phyloP scores from a whole-genome alignment of 2,888 invertebrate genomes.

The Sesia bembeciformis region DNA sequence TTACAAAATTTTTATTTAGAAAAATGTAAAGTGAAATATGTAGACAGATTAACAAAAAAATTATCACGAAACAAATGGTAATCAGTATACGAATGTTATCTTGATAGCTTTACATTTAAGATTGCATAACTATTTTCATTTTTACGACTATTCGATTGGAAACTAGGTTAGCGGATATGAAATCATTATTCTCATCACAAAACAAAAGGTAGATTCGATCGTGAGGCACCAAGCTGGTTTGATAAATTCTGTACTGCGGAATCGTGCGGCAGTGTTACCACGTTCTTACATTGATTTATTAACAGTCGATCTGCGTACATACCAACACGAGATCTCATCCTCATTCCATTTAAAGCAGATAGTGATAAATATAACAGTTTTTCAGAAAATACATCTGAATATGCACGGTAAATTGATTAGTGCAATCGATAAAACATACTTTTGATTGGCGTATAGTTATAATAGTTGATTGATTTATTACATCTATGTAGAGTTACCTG shows the following conservation, averaged over 20 bases:
- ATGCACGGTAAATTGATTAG: neutral
- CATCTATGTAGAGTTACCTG: neutral
- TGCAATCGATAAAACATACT: neutral
- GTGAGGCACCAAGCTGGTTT: constrained; percentile 72
- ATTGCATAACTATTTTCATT: neutral
- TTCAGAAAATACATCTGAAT: constrained; percentile 6
- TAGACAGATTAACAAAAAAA: no score
- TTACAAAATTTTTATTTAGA: no score
- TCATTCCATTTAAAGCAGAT: constrained; percentile 17
- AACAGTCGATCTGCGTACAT: constrained; percentile 25
- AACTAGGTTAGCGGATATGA: constrained; percentile 50
- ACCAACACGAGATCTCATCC: constrained; percentile 10
- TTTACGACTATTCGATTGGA: constrained; percentile 1
- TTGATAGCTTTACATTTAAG: no score
- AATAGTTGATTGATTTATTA: neutral
- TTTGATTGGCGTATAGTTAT: neutral
- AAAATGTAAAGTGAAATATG: no score
- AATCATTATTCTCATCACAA: constrained; percentile 31
- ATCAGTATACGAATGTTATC: no score
- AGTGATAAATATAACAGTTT: constrained; percentile 28
- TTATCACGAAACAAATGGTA: no score
- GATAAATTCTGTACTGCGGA: constrained; percentile 58
- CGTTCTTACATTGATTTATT: constrained; percentile 53
- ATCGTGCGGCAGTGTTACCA: constrained; percentile 50
- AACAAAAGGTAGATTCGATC: constrained; percentile 54